Percentiles rank a stretch among this genome's conserved stretches.
Conservation (phyloP, 2,888 invertebrate species). For the Polyommatus icarus region DNA sequence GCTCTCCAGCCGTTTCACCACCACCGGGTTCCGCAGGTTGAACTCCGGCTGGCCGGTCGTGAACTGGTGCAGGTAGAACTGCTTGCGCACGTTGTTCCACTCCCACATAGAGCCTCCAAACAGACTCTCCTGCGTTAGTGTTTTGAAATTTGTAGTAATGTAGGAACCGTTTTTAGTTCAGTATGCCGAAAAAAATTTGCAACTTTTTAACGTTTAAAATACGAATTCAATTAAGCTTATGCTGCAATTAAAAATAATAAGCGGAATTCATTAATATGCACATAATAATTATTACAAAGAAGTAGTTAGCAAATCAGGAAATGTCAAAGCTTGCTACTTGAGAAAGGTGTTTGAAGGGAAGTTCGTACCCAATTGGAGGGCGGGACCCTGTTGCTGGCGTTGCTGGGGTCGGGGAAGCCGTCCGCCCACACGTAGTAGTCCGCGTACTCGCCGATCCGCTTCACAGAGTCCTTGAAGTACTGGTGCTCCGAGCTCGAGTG, state of each 20-base stretch:
- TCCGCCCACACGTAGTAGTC: conserved; percentile 90
- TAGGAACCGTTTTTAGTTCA: background rate
- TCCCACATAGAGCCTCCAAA: conserved; percentile 86
- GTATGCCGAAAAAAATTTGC: too few species aligned
- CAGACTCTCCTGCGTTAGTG: conserved; percentile 60
- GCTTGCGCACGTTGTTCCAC: conserved; percentile 81
- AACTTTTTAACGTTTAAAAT: too few species aligned
- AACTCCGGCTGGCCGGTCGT: conserved; percentile 82
- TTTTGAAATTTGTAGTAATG: background rate
- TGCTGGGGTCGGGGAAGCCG: conserved; percentile 59
- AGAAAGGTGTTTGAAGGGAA: background rate
- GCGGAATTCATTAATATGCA: too few species aligned
- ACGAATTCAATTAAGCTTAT: background rate
- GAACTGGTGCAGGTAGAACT: conserved; percentile 86
- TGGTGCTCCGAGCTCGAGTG: conserved; percentile 87
- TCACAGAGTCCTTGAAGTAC: conserved; percentile 89
- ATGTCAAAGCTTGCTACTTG: background rate
- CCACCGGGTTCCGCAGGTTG: conserved; percentile 81
- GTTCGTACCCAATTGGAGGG: conserved; percentile 77
- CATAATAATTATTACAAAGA: background rate
- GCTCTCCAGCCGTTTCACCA: conserved; percentile 74
- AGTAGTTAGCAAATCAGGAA: background rate
- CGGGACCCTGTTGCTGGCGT: conserved; percentile 55
- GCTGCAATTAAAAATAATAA: too few species aligned
- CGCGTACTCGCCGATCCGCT: conserved; percentile 80